Conservation (phyloP, 1,140 invertebrate genomes). For the Olivierus martensii region DNA sequence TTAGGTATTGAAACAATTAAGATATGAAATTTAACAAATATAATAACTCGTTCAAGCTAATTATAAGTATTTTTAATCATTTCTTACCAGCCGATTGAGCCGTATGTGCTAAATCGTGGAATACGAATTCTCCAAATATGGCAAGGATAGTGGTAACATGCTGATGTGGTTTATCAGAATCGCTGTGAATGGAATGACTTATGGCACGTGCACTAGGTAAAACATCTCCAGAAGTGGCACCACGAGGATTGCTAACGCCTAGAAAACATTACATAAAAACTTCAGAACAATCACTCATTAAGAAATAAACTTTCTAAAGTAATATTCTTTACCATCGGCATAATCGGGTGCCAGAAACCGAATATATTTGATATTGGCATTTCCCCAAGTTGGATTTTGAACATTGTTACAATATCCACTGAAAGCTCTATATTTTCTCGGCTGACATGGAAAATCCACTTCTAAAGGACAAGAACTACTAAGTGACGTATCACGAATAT, state of each 20-base stretch:
- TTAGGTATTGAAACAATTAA: too few species aligned
- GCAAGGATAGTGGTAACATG: conserved; percentile 53
- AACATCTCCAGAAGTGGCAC: conserved; percentile 15
- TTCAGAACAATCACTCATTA: too few species aligned
- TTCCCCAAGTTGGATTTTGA: conserved; percentile 69
- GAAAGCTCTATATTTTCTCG: conserved; percentile 48
- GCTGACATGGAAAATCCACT: conserved; percentile 36
- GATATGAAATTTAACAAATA: too few species aligned
- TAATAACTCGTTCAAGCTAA: too few species aligned
- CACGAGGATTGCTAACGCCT: conserved; percentile 17
- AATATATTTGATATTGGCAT: conserved; percentile 55
- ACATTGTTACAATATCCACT: conserved; percentile 93
- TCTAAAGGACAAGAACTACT: conserved; percentile 32
- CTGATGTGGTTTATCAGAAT: conserved; percentile 33
- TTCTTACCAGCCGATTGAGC: conserved; percentile 43
- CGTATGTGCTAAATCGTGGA: conserved; percentile 60
- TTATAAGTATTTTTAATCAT: too few species aligned
- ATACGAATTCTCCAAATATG: conserved; percentile 61
- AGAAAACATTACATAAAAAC: background rate
- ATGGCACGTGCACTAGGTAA: conserved; percentile 53
- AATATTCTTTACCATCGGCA: conserved; percentile 51
- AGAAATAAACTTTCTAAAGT: too few species aligned
- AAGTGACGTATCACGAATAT: conserved; percentile 32
- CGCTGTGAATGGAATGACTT: conserved; percentile 44
- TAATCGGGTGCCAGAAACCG: conserved; percentile 65